Evolutionary conservation across 2,888 invertebrate genomes (phyloP), one percentile per base, ranked within the genome.

Genomic region (Caenorhabditis sp.): DNA sequence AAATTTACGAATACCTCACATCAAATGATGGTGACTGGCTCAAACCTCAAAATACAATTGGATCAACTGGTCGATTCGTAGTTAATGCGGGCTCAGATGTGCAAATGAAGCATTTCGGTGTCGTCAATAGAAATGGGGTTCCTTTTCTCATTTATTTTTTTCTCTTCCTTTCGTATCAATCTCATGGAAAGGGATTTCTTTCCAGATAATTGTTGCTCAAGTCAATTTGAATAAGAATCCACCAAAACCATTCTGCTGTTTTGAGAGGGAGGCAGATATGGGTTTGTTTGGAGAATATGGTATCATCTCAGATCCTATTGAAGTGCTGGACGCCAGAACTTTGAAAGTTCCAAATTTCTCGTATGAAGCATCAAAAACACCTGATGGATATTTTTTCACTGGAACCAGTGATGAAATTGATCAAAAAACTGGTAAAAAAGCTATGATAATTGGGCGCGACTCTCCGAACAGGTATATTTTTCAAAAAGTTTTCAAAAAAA

Each of bases 361-460:
- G 8, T 83, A 85, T 60, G 75, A 85, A 43, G 86, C 84, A 38
- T 80, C 85, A 0, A 70, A 81, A 64, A 82, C 86, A 7, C 86
- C 86, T 75, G 85, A 85, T 67, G 85, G 83, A 1, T 85, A 85
- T 77, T 77, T 86, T 17, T 85, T 76, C 53, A 81, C 84, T 17
- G 85, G 85, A 7, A 52, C 65, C 0, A 85, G 85, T 0, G 8
- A 50, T 0, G 74, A 74, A 53, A 82, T 86, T 21, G 64, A 79
- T 14, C 73, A 76, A 43, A 65, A 70, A 0, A 80, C 80, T 31
- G 85, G 85, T 4, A 74, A 82, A 52, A 85, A 86, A 59, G 82
- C 83, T 8, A 58, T 68, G 1, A 74, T 85, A 50, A 38, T 85
- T 0, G 85, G 85, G 10, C 63, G 76, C 10, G 85, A 86, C 63